phyloP scores from a whole-genome alignment of 2,113 vertebrate species.

The Corynorhinus townsendii region DNA sequence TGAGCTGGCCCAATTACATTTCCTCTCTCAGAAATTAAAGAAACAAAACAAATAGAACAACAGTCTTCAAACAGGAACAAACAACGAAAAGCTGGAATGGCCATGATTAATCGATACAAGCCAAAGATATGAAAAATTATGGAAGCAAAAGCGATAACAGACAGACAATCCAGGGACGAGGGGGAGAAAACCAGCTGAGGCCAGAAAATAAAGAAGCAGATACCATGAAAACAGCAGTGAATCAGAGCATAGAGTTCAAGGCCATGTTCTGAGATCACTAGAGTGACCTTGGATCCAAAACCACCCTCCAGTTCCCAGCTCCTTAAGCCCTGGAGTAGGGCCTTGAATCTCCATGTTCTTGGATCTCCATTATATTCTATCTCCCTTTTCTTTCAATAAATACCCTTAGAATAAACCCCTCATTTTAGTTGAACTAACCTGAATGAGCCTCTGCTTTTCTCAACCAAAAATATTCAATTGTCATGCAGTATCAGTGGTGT shows the following conservation, averaged over 20 bases:
- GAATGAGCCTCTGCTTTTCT: neutral
- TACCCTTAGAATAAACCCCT: neutral
- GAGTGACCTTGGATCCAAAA: neutral
- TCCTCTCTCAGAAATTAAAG: neutral
- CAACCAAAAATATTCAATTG: neutral
- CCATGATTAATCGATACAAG: neutral
- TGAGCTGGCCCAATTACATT: neutral
- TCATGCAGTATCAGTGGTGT: neutral
- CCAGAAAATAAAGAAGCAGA: neutral
- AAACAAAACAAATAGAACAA: neutral
- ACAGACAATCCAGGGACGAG: neutral
- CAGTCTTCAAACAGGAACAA: neutral
- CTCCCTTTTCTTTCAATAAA: neutral
- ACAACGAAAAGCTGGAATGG: neutral
- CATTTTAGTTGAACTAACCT: neutral
- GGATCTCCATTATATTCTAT: neutral
- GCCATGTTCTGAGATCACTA: neutral
- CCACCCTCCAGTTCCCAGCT: neutral
- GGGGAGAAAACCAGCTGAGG: neutral
- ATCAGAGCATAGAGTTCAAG: neutral
- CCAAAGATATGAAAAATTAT: neutral
- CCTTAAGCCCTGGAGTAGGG: neutral
- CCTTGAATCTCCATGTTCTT: neutral
- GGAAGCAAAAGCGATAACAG: neutral
- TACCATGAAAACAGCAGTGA: neutral